phyloP scores from a whole-genome alignment of 1,140 invertebrate genomes.

The Neodiprion lecontei region DNA sequence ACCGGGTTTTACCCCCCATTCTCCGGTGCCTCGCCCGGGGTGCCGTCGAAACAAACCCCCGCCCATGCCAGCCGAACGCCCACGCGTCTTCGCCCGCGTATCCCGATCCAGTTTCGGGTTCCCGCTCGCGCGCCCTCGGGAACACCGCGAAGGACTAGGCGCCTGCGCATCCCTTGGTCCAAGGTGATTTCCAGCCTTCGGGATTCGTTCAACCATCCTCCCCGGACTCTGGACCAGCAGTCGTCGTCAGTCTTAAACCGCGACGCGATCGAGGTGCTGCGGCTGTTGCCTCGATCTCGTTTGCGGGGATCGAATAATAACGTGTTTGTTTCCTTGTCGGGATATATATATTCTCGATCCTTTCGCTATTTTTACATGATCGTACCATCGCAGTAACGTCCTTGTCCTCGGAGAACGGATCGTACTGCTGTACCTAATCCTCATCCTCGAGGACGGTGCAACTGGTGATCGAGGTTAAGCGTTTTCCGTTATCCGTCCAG shows the following conservation, averaged over 20 bases:
- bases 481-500: neutral
- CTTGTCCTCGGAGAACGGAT: too few species aligned
- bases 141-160: constrained; percentile 13
- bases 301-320: neutral
- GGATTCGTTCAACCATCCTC: neutral
- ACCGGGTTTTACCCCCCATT: neutral
- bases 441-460: constrained; percentile 29
- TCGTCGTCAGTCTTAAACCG: neutral
- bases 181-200: neutral
- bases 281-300: constrained; percentile 11
- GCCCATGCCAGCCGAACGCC: constrained; percentile 26
- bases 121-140: constrained; percentile 19
- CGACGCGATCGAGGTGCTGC: neutral
- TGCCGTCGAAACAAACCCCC: constrained; percentile 37
- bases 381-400: too few species aligned
- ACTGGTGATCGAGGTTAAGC: constrained; percentile 43
- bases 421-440: too few species aligned
- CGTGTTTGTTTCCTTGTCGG: too few species aligned
- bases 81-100: constrained; percentile 32
- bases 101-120: constrained; percentile 9
- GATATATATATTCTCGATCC: too few species aligned
- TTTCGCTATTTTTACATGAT: too few species aligned
- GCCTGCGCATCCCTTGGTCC: neutral
- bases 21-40: constrained; percentile 35
- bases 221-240: neutral